Evolutionary conservation across 2,113 vertebrate genomes (phyloP).

Genomic region (Sinocyclocheilus anophthalmus): DNA sequence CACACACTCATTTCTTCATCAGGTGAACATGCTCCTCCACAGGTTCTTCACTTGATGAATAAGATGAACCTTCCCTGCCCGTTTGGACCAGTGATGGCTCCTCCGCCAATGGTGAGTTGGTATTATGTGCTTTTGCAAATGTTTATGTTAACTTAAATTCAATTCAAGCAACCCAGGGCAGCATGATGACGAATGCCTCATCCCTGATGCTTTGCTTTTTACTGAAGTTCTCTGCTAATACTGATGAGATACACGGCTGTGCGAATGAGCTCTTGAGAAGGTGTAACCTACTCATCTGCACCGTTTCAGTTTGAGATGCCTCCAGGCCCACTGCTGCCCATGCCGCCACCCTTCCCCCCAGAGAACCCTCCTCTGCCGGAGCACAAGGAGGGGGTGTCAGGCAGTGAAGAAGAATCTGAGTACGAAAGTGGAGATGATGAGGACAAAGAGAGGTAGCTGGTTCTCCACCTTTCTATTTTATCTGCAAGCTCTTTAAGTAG

Average conservation of each 20-base stretch:
- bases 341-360: slow-evolving; percentile 84
- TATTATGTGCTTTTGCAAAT: neutral
- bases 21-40: slow-evolving; percentile 52
- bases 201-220: neutral
- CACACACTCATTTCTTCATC: slow-evolving; percentile 16
- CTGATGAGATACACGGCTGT: neutral
- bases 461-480: neutral
- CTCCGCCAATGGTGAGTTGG: slow-evolving; percentile 85
- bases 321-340: slow-evolving; percentile 77
- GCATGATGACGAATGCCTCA: neutral
- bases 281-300: neutral
- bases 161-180: neutral
- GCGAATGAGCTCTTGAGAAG: neutral
- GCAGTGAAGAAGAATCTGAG: slow-evolving; percentile 87
- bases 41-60: slow-evolving; percentile 99
- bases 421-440: slow-evolving; percentile 93
- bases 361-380: slow-evolving; percentile 89
- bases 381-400: slow-evolving; percentile 80
- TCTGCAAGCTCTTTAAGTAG: neutral
- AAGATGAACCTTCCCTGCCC: slow-evolving; percentile 98
- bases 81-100: slow-evolving; percentile 88
- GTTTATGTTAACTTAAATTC: neutral
- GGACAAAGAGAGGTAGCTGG: slow-evolving; percentile 87
- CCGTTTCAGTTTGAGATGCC: slow-evolving; percentile 80
- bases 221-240: slow-evolving; percentile 1